Conservation (phyloP, 30 jellyfish, hydroid and myxozoan genomes). For the Morbakka virulenta region DNA sequence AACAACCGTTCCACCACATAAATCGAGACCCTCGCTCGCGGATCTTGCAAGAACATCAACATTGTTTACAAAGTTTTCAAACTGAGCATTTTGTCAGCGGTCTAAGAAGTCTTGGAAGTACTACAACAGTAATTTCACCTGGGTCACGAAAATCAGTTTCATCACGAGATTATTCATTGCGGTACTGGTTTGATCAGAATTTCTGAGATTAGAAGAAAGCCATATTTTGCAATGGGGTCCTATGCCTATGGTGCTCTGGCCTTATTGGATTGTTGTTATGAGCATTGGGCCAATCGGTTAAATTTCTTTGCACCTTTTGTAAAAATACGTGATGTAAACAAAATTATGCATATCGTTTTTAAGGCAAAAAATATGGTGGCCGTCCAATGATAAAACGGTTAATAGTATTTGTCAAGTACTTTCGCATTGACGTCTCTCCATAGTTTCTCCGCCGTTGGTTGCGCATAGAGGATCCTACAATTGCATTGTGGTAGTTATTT, state of each 20-base stretch:
- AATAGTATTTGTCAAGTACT: constrained; percentile 17
- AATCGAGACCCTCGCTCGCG: constrained; percentile 14
- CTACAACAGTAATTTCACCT: constrained; percentile 11
- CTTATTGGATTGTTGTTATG: constrained; percentile 24
- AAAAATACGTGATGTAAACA: constrained; percentile 27
- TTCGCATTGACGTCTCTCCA: constrained; percentile 47
- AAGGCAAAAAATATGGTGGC: not conserved
- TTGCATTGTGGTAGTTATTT: not conserved
- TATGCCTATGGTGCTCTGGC: constrained; percentile 21
- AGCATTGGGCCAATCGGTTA: constrained; percentile 13
- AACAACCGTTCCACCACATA: constrained; percentile 2
- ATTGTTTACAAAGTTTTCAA: not conserved
- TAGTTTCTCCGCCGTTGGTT: constrained; percentile 35
- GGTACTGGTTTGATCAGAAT: constrained; percentile 1
- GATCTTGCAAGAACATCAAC: constrained; percentile 7
- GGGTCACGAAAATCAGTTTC: constrained; percentile 9
- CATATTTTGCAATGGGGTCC: constrained; percentile 34
- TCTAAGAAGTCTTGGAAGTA: constrained; percentile 2
- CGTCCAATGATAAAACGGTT: constrained; percentile 21
- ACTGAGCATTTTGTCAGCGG: constrained; percentile 41
- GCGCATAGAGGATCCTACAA: constrained; percentile 30
- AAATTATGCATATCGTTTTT: constrained; percentile 7
- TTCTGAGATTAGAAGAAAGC: constrained; percentile 1
- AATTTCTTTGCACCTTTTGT: constrained; percentile 12
- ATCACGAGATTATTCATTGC: constrained; percentile 20